Evolutionary conservation across 1,140 invertebrate species (phyloP).

Genomic region (Planococcus citri): DNA sequence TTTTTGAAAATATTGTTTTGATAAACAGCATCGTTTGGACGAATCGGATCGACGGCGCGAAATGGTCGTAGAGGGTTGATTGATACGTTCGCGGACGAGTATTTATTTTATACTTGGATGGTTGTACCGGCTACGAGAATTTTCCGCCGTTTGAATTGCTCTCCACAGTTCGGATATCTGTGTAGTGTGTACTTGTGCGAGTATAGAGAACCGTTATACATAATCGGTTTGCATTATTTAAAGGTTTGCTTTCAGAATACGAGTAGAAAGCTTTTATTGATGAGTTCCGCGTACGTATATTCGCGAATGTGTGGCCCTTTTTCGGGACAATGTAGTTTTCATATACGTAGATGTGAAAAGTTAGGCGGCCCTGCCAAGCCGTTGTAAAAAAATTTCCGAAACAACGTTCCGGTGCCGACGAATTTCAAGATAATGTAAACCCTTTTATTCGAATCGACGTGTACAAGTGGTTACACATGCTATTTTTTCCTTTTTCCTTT

Average conservation of each 20-base stretch:
- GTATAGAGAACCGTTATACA: not conserved
- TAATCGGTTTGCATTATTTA: slow-evolving; percentile 7
- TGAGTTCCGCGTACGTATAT: not conserved
- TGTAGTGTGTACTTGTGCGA: not conserved
- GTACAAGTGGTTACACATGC: no score
- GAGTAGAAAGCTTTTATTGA: not conserved
- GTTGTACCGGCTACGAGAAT: not conserved
- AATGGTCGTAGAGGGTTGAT: not conserved
- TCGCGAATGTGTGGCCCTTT: not conserved
- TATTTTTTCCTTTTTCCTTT: no score
- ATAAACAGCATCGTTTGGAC: not conserved
- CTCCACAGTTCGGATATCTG: not conserved
- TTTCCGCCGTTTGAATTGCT: not conserved
- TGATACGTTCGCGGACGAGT: not conserved
- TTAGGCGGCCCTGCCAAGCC: no score
- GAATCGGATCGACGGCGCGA: not conserved
- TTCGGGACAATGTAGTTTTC: no score
- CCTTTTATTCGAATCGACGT: no score
- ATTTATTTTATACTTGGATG: not conserved
- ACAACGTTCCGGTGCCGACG: no score
- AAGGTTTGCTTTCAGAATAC: not conserved
- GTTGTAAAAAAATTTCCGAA: no score
- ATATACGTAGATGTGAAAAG: no score
- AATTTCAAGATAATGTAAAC: no score
- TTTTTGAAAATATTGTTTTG: slow-evolving; percentile 4